These are phyloP conservation scores for Mesorhabditis spiculigera DNA, from an alignment of 2,888 invertebrate genomes.

Conservation along the genomic window DNA sequence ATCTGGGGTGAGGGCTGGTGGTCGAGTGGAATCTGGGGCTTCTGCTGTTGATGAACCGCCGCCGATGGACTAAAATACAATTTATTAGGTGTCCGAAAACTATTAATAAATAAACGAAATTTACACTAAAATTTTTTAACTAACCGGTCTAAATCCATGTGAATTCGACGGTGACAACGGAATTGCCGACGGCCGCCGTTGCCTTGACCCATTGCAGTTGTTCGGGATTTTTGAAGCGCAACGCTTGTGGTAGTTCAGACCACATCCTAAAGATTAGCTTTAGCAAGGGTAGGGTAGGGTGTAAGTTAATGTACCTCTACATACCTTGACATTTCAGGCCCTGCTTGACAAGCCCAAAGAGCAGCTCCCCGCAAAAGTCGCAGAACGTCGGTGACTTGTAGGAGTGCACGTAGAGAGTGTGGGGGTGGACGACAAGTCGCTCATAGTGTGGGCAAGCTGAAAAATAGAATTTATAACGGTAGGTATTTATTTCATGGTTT, in stretches of 20 bases:
- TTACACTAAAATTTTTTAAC: neutral
- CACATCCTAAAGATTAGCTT: too few relatives aligned
- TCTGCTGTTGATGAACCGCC: slow-evolving; percentile 13
- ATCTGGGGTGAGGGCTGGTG: slow-evolving; percentile 47
- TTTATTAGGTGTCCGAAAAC: neutral
- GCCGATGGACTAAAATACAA: neutral
- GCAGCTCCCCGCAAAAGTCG: slow-evolving; percentile 99
- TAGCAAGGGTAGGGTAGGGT: too few relatives aligned
- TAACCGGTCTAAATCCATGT: slow-evolving; percentile 17
- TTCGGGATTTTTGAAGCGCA: slow-evolving; percentile 91
- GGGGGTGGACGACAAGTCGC: slow-evolving; percentile 71
- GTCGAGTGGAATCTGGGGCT: slow-evolving; percentile 33
- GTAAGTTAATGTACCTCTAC: too few relatives aligned
- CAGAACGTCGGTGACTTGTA: slow-evolving; percentile 99
- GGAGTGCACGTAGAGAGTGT: slow-evolving; percentile 90
- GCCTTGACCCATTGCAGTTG: slow-evolving; percentile 75
- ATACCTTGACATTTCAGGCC: slow-evolving; percentile 97
- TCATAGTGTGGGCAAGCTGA: slow-evolving; percentile 64
- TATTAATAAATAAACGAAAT: neutral
- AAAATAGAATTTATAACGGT: slow-evolving; percentile 14
- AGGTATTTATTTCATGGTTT: neutral
- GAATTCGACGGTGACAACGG: slow-evolving; percentile 57
- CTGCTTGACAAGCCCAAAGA: slow-evolving; percentile 94
- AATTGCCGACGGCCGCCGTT: slow-evolving; percentile 62
- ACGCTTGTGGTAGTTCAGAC: slow-evolving; percentile 95